Evolutionary conservation across 2,113 vertebrate genomes (phyloP), one percentile per base, ranked within the genome.

Genomic region (Gambusia holbrooki): DNA sequence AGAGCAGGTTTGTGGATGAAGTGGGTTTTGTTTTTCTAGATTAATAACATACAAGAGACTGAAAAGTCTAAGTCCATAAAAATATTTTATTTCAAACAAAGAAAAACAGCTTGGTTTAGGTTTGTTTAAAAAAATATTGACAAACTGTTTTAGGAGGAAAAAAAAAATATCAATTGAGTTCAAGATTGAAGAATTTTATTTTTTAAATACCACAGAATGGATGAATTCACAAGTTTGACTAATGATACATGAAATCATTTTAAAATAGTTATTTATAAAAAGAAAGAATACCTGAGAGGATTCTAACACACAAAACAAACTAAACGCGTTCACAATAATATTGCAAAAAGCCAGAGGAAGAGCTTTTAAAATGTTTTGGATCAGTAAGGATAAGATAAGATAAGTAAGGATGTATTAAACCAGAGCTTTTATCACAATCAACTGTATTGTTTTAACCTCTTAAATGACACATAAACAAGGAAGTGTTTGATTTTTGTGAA

Each of bases 301-400:
- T 68, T 65, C 32, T 25, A 48, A 76, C 42, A 77, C 72, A 70
- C 54, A 9, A 74, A 67, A 81, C 63, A 83, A 79, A 77, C 30
- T 33, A 22, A 83, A 58, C 71, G 8, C 22, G 51, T 86, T 82
- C 65, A 81, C 68, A 86, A 70, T 58, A 35, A 71, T 66, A 80
- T 73, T 80, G 72, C 71, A 87, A 82, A 86, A 63, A 85, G 48
- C 48, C 69, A 63, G 10, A 22, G 27, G 32, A 82, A 13, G 48
- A 69, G 75, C 37, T 69, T 76, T 27, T 63, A 42, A 9, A 76
- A 72, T 33, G 30, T 80, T 66, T 65, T n/a, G 75, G 58, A 68
- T 73, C n/a, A 66, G 61, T n/a, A n/a, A n/a, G n/a, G n/a, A n/a
- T n/a, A n/a, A n/a, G n/a, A n/a, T n/a, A n/a, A 71, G n/a, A 19